These are phyloP conservation scores for Tympanoctomys barrerae DNA, from an alignment of 2,797 vertebrate species.

Conservation along the genomic window DNA sequence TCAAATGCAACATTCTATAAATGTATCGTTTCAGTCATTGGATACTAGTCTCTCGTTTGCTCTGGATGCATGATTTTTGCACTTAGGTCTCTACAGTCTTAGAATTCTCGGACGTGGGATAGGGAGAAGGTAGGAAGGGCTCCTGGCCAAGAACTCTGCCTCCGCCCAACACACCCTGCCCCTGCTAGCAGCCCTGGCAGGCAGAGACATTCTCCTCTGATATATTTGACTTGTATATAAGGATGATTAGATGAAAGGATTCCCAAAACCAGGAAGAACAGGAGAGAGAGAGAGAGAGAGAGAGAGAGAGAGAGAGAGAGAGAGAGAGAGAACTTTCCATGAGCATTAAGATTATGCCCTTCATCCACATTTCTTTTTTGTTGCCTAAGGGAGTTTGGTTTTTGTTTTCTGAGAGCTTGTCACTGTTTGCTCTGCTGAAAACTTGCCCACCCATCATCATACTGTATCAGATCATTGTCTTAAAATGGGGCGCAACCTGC, in stretches of 20 bases:
- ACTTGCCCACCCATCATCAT: not conserved
- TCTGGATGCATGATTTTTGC: not conserved
- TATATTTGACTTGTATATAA: not conserved
- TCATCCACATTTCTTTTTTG: slow-evolving; percentile 47
- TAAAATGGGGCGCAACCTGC: not conserved
- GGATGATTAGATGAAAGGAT: not conserved
- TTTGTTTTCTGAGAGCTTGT: slow-evolving; percentile 55
- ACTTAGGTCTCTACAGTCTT: not conserved
- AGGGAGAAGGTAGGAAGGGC: not conserved
- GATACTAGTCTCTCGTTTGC: not conserved
- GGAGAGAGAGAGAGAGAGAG: not conserved
- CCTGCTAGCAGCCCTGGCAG: not conserved
- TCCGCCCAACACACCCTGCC: not conserved
- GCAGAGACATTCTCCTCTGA: not conserved
- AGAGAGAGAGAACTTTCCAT: no score
- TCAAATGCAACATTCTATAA: not conserved
- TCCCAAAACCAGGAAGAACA: not conserved
- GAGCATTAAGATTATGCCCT: no score
- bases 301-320: no score
- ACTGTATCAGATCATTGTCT: slow-evolving; percentile 60
- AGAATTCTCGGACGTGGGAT: not conserved
- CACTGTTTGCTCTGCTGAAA: slow-evolving; percentile 25
- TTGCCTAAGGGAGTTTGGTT: not conserved
- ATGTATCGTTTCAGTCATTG: not conserved
- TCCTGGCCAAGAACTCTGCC: not conserved